Evolutionary conservation across 2,113 vertebrate genomes (phyloP).

Genomic region (Rhea americana): DNA sequence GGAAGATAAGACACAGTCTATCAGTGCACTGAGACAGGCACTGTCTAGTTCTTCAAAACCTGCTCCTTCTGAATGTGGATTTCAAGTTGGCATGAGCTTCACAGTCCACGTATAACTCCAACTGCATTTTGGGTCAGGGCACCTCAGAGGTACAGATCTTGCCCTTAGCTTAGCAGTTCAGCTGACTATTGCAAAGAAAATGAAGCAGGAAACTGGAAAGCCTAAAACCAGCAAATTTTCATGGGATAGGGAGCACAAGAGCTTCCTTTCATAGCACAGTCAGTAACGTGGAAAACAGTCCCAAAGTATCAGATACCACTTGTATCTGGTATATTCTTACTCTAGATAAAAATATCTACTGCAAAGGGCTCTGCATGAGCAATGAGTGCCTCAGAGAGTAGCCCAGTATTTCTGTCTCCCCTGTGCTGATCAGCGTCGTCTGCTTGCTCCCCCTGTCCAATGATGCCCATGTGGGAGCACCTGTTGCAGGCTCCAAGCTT

Average conservation of each 20-base stretch:
- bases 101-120: rapidly evolving
- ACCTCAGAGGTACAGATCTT: neutral
- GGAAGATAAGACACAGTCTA: neutral
- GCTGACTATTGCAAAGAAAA: neutral
- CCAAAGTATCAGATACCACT: too few species aligned
- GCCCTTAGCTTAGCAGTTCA: neutral
- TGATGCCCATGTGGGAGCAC: neutral
- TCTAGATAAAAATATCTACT: too few species aligned
- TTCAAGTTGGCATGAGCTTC: neutral
- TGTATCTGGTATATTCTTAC: too few species aligned
- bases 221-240: neutral
- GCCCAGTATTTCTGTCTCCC: neutral
- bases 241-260: neutral
- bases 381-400: neutral
- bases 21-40: neutral
- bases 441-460: neutral
- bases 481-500: neutral
- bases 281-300: neutral
- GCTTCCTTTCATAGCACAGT: neutral
- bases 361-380: neutral
- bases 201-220: neutral
- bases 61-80: neutral
- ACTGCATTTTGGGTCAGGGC: rapidly evolving
- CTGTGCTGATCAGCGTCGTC: neutral
- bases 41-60: neutral